Percentiles rank a stretch among this genome's conserved stretches.
These are phyloP conservation scores for Aviceda subcristata DNA, from an alignment of 2,113 vertebrate genomes.

Conservation along the genomic window DNA sequence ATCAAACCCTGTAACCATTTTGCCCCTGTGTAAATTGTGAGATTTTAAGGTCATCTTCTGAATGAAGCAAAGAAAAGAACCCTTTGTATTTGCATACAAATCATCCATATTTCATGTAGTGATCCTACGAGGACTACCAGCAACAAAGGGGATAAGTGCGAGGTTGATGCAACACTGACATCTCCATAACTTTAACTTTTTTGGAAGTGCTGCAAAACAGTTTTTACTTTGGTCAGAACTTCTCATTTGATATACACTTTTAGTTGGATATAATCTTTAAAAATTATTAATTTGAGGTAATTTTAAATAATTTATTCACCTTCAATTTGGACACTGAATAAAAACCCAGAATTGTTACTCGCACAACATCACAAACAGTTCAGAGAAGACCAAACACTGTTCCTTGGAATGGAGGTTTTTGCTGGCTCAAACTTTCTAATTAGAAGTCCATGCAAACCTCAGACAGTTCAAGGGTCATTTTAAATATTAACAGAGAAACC, in stretches of 20 bases:
- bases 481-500: background rate
- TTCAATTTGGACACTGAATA: background rate
- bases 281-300: background rate
- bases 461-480: background rate
- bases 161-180: background rate
- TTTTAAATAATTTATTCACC: background rate
- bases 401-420: background rate
- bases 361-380: background rate
- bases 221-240: background rate
- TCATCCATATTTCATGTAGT: background rate
- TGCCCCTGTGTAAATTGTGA: background rate
- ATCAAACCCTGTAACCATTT: background rate
- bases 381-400: background rate
- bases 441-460: background rate
- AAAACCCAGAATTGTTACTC: background rate
- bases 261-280: background rate
- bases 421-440: background rate
- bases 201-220: background rate
- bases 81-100: background rate
- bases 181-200: background rate
- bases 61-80: background rate
- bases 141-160: accelerated
- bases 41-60: background rate
- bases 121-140: background rate
- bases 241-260: background rate